Base-by-base conservation (phyloP, 1,140 invertebrate species). In the Tetranychus cinnabarinus region DNA sequence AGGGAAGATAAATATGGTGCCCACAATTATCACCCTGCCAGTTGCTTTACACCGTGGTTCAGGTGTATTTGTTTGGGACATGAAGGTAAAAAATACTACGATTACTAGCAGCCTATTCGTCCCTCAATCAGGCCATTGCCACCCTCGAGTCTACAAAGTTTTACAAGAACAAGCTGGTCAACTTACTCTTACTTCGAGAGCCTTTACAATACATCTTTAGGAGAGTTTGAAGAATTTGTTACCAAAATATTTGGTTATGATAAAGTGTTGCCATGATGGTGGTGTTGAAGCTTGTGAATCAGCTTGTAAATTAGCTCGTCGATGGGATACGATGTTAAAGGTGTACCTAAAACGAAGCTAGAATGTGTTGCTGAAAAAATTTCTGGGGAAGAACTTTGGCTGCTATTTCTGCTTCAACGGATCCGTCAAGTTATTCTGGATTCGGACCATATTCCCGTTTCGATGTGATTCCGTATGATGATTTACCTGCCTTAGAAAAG, bases 101-200 rank as follows among this genome's bases (percentile, higher is more conserved):
- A 98, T 98, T 95, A 71, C 74, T 97, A 3, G 92, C 88, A 69
- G 92, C 90, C 8, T 97, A 97, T 74, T 95, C 90, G 56, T 90
- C 95, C 0, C 87, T 97, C 3, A 98, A 98, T 75, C 93, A 97
- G 95, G 95, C 0, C 95, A 99, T 70, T 93, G 91, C 68, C 95
- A 99, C 74, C 95, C 93, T 0, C 84, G 84, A 69, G 93, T 99
- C 60, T 72, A 97, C 8, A 75, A 80, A 60, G 85, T 85, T 0
- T 72, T 98, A 13, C 76, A 80, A 46, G 77, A 89, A 13, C 82
- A 84, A 70, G 87, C 88, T 4, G 81, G 74, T 6, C 73, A 74
- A 7, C 68, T 88, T 1, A 80, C 82, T 10, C 76, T 87, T n/a
- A 83, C 83, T 0, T 86, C 85, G 36, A 79, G 95, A 66, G 96